phyloP scores from a whole-genome alignment of 2,113 vertebrate genomes.

The Malurus elegans region DNA sequence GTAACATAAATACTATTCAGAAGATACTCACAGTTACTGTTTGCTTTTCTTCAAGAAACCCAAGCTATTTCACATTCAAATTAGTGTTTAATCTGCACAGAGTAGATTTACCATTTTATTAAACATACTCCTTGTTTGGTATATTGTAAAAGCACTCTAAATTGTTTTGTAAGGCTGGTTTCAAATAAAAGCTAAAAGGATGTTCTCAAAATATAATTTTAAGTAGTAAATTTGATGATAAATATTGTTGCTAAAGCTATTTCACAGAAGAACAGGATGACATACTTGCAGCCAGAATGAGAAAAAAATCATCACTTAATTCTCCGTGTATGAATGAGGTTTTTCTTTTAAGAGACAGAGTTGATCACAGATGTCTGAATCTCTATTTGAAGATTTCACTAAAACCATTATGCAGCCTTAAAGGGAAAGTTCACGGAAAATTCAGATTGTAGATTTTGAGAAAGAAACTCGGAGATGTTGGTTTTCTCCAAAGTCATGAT shows the following conservation, averaged over 20 bases:
- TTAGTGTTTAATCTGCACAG: background rate
- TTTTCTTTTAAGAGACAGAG: slow-evolving; percentile 64
- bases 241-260: slow-evolving; percentile 37
- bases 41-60: background rate
- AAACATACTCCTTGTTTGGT: background rate
- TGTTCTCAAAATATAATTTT: slow-evolving; percentile 40
- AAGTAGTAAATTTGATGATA: slow-evolving; percentile 23
- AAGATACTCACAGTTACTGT: background rate
- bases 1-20: slow-evolving; percentile 25
- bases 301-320: slow-evolving; percentile 26
- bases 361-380: slow-evolving; percentile 64
- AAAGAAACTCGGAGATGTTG: slow-evolving; percentile 85
- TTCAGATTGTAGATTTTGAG: slow-evolving; percentile 80
- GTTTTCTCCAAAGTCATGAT: slow-evolving; percentile 83
- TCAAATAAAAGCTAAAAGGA: slow-evolving; percentile 44
- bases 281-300: background rate
- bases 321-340: slow-evolving; percentile 29
- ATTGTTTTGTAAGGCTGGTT: slow-evolving; percentile 60
- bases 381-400: slow-evolving; percentile 69
- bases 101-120: background rate
- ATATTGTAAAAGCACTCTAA: background rate
- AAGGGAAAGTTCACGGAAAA: slow-evolving; percentile 46
- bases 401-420: slow-evolving; percentile 49
- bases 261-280: slow-evolving; percentile 32
- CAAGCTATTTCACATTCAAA: background rate